Evolutionary conservation across 2,888 invertebrate genomes (phyloP).

Genomic region (Sipha maydis): DNA sequence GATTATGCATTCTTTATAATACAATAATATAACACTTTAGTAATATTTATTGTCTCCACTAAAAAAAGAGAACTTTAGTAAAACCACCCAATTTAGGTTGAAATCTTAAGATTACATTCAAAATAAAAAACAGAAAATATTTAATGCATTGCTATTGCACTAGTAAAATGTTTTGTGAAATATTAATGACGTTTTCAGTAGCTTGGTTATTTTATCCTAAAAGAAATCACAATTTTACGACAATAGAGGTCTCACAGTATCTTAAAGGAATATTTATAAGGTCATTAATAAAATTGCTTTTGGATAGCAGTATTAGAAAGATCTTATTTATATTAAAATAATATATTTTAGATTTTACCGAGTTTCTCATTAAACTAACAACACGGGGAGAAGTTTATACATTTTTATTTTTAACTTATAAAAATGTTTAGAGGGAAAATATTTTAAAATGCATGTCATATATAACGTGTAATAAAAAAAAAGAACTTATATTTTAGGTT

Average conservation of each 20-base stretch:
- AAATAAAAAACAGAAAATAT: not conserved
- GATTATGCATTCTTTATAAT: no score
- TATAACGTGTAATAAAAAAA: no score
- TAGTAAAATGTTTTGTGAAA: not conserved
- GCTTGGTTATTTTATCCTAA: not conserved
- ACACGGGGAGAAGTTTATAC: not conserved
- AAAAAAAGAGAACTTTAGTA: not conserved
- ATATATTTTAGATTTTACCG: not conserved
- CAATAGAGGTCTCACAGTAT: not conserved
- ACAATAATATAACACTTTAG: not conserved
- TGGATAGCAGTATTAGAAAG: not conserved
- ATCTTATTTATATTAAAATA: not conserved
- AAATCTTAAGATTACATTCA: not conserved
- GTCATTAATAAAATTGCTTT: conserved; percentile 1
- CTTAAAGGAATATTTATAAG: not conserved
- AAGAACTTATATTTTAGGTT: not conserved
- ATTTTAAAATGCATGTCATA: not conserved
- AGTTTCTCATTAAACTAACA: not conserved
- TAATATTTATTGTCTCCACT: not conserved
- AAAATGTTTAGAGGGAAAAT: not conserved
- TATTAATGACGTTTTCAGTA: not conserved
- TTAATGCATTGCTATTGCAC: not conserved
- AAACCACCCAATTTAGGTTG: not conserved
- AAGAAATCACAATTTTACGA: not conserved
- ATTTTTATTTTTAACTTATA: not conserved